These are phyloP conservation scores for Sebastes itinus DNA, from an alignment of 2,797 vertebrate genomes.

Conservation along the genomic window DNA sequence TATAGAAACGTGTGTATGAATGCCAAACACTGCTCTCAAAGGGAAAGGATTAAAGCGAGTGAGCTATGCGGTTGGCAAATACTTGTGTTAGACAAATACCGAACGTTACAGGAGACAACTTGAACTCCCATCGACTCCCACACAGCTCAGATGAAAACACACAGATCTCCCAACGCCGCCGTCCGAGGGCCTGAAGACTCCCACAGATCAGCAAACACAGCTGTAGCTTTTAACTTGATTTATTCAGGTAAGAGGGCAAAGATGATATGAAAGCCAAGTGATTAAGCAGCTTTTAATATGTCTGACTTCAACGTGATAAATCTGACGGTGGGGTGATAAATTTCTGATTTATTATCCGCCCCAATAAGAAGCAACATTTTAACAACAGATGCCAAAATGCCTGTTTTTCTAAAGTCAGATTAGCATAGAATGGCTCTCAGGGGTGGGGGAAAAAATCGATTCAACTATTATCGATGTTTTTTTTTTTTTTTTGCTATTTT, in stretches of 20 bases:
- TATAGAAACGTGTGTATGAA: background rate
- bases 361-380: conserved; percentile 6
- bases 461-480: too few relatives aligned
- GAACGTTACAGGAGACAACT: conserved; percentile 58
- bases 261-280: background rate
- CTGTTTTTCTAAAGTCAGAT: background rate
- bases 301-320: background rate
- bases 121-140: conserved; percentile 64
- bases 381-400: background rate
- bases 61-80: conserved; percentile 30
- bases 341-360: background rate
- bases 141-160: conserved; percentile 58
- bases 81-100: conserved; percentile 49
- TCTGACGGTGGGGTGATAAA: background rate
- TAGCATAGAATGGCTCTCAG: background rate
- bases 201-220: conserved; percentile 65
- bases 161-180: conserved; percentile 25
- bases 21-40: background rate
- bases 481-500: too few relatives aligned
- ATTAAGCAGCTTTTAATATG: conserved; percentile 45
- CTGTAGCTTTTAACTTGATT: conserved; percentile 64
- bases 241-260: conserved; percentile 35
- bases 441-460: too few relatives aligned
- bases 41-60: background rate
- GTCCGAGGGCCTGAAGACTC: conserved; percentile 49